Base-by-base conservation (phyloP, 1,140 invertebrate species). In the Gonatopus flavifemur region DNA sequence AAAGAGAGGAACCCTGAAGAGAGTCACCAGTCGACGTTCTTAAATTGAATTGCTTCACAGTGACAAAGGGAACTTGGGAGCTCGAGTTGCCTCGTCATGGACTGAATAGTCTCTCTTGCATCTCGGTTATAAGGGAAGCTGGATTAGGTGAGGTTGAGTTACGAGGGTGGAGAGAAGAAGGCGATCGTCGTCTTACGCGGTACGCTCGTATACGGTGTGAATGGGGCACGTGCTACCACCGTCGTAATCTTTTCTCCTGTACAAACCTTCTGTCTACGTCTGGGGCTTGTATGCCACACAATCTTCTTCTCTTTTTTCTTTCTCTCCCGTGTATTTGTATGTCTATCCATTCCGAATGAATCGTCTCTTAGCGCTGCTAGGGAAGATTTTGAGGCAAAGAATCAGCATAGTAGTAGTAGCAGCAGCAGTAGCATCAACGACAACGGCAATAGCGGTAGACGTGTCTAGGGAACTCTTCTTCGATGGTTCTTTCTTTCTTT, bases 141-240 rank as follows among this genome's bases (percentile, higher is more conserved):
- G 58, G 60, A 66, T 70, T 72, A 60, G 66, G 58, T 56, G 57
- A 67, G 65, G 62, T 66, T 66, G 63, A 64, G 64, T 70, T 70
- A 70, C 65, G 70, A 72, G 67, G 71, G 71, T 72, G 71, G 69
- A 55, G 54, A 49, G 49, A 15, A 28, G 25, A n/a, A n/a, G n/a
- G n/a, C n/a, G 25, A 12, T 28, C 6, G 25, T 7, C 41, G 16
- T 18, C 21, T 39, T 18, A 32, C 42, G 22, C 33, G n/a, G n/a
- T n/a, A 32, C 28, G 45, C 35, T 37, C 36, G 35, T 38, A 22
- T 16, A 33, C 43, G 33, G 25, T 40, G 52, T 53, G 57, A 72
- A 70, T 66, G 66, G 58, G 67, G 68, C 73, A 73, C 72, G 73
- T 67, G 72, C 73, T 74, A 66, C 68, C 62, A 49, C 49, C 39